Base-by-base conservation (phyloP, 2,113 vertebrate species). In the Tursiops truncatus region DNA sequence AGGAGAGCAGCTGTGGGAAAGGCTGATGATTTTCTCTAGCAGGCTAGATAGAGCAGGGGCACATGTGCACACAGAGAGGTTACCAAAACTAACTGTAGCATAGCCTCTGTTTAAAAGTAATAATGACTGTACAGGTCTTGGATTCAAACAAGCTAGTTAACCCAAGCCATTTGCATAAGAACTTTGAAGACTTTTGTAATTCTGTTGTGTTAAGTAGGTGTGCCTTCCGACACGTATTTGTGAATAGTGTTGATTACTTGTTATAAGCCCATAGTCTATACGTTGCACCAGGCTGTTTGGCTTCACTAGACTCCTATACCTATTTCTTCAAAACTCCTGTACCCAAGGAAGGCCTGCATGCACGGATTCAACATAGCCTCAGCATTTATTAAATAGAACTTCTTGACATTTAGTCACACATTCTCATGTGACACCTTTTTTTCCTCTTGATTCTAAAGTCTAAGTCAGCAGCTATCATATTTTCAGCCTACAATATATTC, bases 381-480 rank as follows among this genome's bases (percentile, higher is more conserved):
- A 36, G 26, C 5, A 18, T 44, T 76, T 38, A 92, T 58, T 80
- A 38, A 93, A 44, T 12, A 82, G 88, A 95, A 3, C 15, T n/a
- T 89, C 56, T 12, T 53, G 44, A 71, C 41, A 76, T n/a, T 89
- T 80, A 88, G 23, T 53, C 53, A 53, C 53, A 53, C 53, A 2
- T 56, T 79, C 63, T 96, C 28, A 14, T 47, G 4, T 65, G 33
- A 91, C 20, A 87, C 74, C 58, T 70, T 82, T 47, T 6, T 87
- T 86, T 82, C 18, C n/a, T 92, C 25, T 50, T 92, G 58, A 92
- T 89, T 92, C 96, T 95, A 50, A 93, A 60, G 28, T 79, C 17
- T 31, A 74, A 91, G 23, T 56, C 25, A 79, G 31, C 31, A 84
- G 23, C 58, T 63, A 63, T 73, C 56, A 89, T 9, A 8, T 81